These are phyloP conservation scores for Notodromas monacha DNA, from an alignment of 2,888 invertebrate genomes.

Conservation along the genomic window DNA sequence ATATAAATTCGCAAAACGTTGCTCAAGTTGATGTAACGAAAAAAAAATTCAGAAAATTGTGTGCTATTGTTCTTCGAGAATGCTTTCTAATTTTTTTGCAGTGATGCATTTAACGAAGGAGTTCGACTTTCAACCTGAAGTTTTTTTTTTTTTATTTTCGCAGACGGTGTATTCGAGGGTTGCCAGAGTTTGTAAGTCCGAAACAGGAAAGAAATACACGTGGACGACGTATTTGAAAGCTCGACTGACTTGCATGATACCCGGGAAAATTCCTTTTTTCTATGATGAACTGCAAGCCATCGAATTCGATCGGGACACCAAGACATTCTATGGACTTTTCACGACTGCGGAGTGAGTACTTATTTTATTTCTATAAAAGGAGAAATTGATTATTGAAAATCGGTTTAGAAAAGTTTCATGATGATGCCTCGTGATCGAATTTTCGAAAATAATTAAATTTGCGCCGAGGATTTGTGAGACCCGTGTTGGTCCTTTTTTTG, in stretches of 20 bases:
- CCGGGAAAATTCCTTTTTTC: neutral
- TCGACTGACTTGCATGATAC: neutral
- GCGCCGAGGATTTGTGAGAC: too few relatives aligned
- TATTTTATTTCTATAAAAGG: too few relatives aligned
- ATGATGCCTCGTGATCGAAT: too few relatives aligned
- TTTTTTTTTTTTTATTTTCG: neutral
- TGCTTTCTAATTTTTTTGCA: too few relatives aligned
- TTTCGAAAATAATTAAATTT: too few relatives aligned
- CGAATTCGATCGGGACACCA: neutral
- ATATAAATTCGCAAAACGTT: too few relatives aligned
- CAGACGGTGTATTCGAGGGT: neutral
- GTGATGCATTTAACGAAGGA: neutral
- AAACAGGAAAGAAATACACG: neutral
- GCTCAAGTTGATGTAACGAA: too few relatives aligned
- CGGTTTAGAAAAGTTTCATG: too few relatives aligned
- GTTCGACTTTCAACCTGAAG: neutral
- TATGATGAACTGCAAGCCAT: neutral
- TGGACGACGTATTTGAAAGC: neutral
- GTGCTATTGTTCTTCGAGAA: too few relatives aligned
- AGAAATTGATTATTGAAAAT: too few relatives aligned
- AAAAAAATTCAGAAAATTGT: too few relatives aligned
- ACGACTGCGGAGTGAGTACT: neutral
- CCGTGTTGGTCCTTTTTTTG: too few relatives aligned
- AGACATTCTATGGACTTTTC: neutral
- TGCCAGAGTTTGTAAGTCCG: constrained; percentile 1